Evolutionary conservation across 2,113 vertebrate genomes (phyloP).

Genomic region (Dasyurus viverrinus): DNA sequence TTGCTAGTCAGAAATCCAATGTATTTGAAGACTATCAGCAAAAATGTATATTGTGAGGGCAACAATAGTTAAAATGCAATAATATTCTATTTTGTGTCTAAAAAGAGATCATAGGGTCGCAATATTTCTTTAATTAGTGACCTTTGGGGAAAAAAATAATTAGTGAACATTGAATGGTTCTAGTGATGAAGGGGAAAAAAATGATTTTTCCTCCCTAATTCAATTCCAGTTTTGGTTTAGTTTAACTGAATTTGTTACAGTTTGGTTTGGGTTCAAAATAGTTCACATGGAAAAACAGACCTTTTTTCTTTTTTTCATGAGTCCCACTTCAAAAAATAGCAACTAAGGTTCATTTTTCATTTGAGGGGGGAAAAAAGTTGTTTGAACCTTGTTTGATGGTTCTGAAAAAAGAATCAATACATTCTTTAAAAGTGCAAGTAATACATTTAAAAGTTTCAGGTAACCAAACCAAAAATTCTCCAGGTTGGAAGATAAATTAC

Average conservation of each 20-base stretch:
- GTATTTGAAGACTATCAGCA: not conserved
- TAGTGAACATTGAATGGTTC: not conserved
- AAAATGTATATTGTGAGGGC: not conserved
- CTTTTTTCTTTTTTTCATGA: not conserved
- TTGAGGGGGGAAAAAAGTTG: not conserved
- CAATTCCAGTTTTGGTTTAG: slow-evolving; percentile 25
- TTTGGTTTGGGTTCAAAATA: slow-evolving; percentile 24
- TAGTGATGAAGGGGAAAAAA: slow-evolving; percentile 14
- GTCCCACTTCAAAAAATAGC: slow-evolving; percentile 45
- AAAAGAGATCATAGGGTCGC: not conserved
- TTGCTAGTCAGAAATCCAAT: not conserved
- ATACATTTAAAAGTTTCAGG: slow-evolving; percentile 14
- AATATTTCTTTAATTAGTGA: not conserved
- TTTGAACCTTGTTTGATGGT: slow-evolving; percentile 32
- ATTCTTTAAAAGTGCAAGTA: not conserved
- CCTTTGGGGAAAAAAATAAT: not conserved
- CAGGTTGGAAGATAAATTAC: slow-evolving; percentile 3
- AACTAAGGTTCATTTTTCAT: slow-evolving; percentile 20
- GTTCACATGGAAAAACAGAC: not conserved
- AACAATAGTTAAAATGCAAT: not conserved
- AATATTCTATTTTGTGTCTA: not conserved
- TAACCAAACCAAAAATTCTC: not conserved
- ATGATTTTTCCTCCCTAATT: slow-evolving; percentile 36
- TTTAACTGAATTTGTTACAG: slow-evolving; percentile 28
- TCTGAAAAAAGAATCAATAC: slow-evolving; percentile 13